Base-by-base conservation (phyloP, 2,797 vertebrate genomes). In the Acomys russatus region DNA sequence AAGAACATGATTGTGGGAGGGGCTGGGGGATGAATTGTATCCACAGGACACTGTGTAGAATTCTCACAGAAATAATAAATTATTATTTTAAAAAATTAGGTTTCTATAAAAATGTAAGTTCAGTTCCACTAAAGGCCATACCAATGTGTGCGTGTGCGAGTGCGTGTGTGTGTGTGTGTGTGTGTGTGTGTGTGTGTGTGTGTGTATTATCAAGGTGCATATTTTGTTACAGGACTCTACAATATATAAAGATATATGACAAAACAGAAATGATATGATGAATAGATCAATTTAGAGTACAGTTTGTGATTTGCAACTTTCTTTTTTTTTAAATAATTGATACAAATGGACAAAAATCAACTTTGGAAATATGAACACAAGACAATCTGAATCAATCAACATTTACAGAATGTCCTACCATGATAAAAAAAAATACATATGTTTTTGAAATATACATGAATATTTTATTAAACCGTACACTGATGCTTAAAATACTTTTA, bases 181-280 rank as follows among this genome's bases (percentile, higher is more conserved):
- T 82, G 14, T 28, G 8, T 44, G 11, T 61, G 11, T 9, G 23
- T 28, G n/a, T 61, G 10, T 82, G 14, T 28, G 8, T 44, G 11
- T 4, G 20, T 33, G 49, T 49, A 33, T 66, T 68, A 7, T 68
- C 64, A 54, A 70, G 54, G 25, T 84, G 56, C 28, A 35, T 33
- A 92, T 30, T 92, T 86, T 68, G 28, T 86, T 44, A 33, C 7
- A 88, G 6, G 15, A 9, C 15, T 35, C 35, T 61, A 71, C 33
- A 71, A 61, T 17, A 51, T 49, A 9, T 74, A 82, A 44, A 86
- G 59, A 44, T 70, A 76, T 68, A 86, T 82, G 51, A 86, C 38
- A 92, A 44, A 90, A 89, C 20, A 77, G 6, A 96, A 90, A 87
- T 51, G 59, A 59, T 56, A 87, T 51, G 59, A 59, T 56, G 49